phyloP scores from a whole-genome alignment of 2,797 vertebrate genomes.

The Choloepus didactylus region DNA sequence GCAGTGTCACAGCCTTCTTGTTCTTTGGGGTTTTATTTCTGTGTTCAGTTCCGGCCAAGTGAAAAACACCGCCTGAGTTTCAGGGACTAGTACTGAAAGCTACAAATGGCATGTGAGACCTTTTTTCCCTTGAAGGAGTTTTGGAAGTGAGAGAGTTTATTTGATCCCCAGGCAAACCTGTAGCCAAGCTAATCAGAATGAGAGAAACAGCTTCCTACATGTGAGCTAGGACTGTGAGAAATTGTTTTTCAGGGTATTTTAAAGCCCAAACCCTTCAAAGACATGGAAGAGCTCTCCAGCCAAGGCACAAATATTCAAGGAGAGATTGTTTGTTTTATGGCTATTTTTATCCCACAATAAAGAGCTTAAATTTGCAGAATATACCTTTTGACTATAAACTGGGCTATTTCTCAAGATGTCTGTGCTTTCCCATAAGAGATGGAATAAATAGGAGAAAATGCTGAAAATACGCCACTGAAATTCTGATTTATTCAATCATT shows the following conservation, averaged over 20 bases:
- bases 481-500: slow-evolving; percentile 88
- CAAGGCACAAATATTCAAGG: slow-evolving; percentile 69
- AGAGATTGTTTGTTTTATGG: slow-evolving; percentile 78
- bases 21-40: slow-evolving; percentile 55
- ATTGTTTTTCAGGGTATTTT: slow-evolving; percentile 69
- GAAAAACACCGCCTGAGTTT: background rate
- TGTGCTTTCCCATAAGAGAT: slow-evolving; percentile 80
- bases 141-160: slow-evolving; percentile 51
- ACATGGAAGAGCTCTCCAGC: slow-evolving; percentile 64
- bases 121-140: slow-evolving; percentile 51
- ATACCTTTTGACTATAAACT: slow-evolving; percentile 79
- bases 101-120: background rate
- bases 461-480: slow-evolving; percentile 82
- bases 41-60: background rate
- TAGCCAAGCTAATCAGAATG: slow-evolving; percentile 57
- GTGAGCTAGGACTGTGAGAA: slow-evolving; percentile 34
- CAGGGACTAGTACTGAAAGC: slow-evolving; percentile 13
- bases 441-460: slow-evolving; percentile 82
- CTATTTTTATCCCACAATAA: slow-evolving; percentile 82
- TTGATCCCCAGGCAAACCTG: slow-evolving; percentile 76
- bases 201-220: slow-evolving; percentile 68
- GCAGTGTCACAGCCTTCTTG: background rate
- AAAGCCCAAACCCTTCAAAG: slow-evolving; percentile 69
- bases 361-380: slow-evolving; percentile 79
- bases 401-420: slow-evolving; percentile 84